A percentile compares a stretch with the other conserved stretches of the same genome.
These are phyloP conservation scores for Montipora capricornis DNA, from an alignment of 64 coral and sea anemone species.

Conservation along the genomic window DNA sequence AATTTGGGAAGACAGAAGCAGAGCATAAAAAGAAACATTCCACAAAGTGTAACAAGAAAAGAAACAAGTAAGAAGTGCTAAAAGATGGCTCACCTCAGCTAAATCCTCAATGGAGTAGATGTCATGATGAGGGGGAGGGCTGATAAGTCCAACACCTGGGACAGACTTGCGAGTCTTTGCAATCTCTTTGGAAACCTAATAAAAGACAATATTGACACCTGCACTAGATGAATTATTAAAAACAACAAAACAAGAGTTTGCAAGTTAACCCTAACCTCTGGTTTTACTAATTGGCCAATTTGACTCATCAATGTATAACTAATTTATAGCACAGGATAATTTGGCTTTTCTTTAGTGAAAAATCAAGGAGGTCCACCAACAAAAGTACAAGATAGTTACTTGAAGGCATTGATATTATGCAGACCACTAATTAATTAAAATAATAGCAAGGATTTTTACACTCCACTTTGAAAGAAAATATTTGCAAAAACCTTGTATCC, in stretches of 20 bases:
- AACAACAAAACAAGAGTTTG: background rate
- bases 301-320: no score
- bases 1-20: no score
- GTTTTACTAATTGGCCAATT: no score
- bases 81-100: conserved; percentile 76
- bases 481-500: conserved; percentile 81
- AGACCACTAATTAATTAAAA: no score
- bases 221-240: background rate
- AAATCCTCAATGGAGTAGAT: conserved; percentile 99
- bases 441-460: no score
- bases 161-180: conserved; percentile 95
- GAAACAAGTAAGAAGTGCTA: background rate
- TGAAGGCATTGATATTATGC: no score
- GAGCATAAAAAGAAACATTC: no score
- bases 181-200: conserved; percentile 85
- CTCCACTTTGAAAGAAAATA: background rate
- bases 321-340: no score
- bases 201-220: background rate
- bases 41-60: background rate
- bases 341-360: no score
- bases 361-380: no score
- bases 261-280: no score
- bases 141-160: conserved; percentile 90
- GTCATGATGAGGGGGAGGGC: conserved; percentile 96
- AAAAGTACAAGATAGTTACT: no score